phyloP scores from a whole-genome alignment of 2,888 invertebrate species.

The Rotaria socialis region DNA sequence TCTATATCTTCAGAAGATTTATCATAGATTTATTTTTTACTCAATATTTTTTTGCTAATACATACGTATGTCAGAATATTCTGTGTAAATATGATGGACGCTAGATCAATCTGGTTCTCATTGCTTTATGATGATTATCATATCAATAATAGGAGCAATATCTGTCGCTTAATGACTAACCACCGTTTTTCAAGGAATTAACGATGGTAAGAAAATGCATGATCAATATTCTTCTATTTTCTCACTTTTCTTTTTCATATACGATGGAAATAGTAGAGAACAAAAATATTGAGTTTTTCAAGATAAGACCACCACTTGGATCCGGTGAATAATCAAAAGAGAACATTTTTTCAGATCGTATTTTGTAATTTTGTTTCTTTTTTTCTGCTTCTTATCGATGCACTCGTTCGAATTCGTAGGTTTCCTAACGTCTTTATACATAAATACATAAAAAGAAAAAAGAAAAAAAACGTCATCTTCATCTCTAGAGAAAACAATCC shows the following conservation, averaged over 20 bases:
- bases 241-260: neutral
- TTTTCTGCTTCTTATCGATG: neutral
- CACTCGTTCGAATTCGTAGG: neutral
- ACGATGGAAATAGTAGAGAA: neutral
- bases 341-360: neutral
- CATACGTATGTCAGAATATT: neutral
- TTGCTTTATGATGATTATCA: neutral
- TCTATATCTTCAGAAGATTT: neutral
- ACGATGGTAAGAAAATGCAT: neutral
- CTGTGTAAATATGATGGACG: neutral
- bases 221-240: neutral
- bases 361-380: neutral
- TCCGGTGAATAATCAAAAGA: neutral
- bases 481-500: neutral
- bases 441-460: neutral
- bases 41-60: neutral
- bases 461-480: neutral
- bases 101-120: slow-evolving; percentile 21
- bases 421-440: neutral
- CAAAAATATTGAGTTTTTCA: neutral
- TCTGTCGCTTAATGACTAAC: neutral
- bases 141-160: neutral
- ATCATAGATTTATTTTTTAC: neutral
- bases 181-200: neutral
- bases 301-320: neutral